Evolutionary conservation across 2,113 vertebrate genomes (phyloP), one percentile per base, ranked within the genome.

Genomic region (Hypocryptadius cinnamomeus): DNA sequence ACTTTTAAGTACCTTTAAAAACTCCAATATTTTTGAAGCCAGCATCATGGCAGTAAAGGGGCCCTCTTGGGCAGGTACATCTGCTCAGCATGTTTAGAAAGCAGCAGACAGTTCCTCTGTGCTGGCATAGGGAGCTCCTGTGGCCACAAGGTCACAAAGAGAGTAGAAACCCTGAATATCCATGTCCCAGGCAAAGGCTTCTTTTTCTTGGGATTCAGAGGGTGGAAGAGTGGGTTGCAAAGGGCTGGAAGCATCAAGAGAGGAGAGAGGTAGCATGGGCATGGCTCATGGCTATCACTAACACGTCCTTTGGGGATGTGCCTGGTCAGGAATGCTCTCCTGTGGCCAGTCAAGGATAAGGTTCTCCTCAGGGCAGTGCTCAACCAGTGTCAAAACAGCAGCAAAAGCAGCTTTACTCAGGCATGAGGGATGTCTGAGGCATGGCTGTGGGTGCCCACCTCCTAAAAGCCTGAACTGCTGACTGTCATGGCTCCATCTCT

Each of bases 401-500:
- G 33, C 4, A 10, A 14, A 2, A 11, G 48, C 33, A 44, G 35
- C 39, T 31, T 73, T 35, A 50, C 6, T 51, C 2, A 0, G 4
- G 30, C 0, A 1, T 24, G 9, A 45, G 20, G 44, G 11, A 3
- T 44, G 33, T 37, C 35, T 56, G 59, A 85, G 59, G 37, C 0
- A 0, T 11, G 39, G 37, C 27, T 2, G 1, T 31, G 48, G 30
- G 10, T 72, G 22, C 25, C 17, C 64, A 77, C 14, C 7, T 53
- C 42, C 40, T 64, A 30, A 73, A 25, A 69, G 11, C 39, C 33
- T 65, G 44, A 31, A 48, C 13, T 72, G 40, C 31, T 91, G 87
- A 79, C 51, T 87, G 69, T 47, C 33, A 15, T 8, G 40, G 53
- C 64, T 47, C 1, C 2, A 20, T 50, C 60, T 53, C 40, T 80